Conservation (phyloP, 2,113 vertebrate species). For the Pagrus major region DNA sequence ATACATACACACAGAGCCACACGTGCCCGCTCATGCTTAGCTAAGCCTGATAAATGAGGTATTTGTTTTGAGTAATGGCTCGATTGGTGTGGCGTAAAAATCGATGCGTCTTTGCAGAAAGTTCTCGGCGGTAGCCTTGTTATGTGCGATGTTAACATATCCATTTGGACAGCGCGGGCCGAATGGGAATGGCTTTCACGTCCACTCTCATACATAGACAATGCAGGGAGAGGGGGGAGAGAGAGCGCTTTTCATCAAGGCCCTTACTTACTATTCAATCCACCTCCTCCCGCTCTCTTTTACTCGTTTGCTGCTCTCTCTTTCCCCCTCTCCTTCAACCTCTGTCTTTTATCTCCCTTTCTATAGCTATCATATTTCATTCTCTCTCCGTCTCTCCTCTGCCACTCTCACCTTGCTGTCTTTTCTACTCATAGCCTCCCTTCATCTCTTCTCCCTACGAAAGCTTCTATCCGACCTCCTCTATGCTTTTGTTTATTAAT, state of each 20-base stretch:
- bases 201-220: conserved; percentile 62
- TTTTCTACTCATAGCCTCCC: conserved; percentile 35
- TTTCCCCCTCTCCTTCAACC: conserved; percentile 48
- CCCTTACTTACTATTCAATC: conserved; percentile 72
- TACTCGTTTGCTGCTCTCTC: conserved; percentile 50
- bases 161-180: conserved; percentile 71
- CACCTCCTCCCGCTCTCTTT: conserved; percentile 54
- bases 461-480: conserved; percentile 21
- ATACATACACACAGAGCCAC: conserved; percentile 27
- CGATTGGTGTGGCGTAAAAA: conserved; percentile 79
- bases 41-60: conserved; percentile 81
- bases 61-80: conserved; percentile 86
- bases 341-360: conserved; percentile 69
- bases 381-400: conserved; percentile 31
- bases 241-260: conserved; percentile 77
- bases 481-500: conserved; percentile 43
- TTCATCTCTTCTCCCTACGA: conserved; percentile 30
- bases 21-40: conserved; percentile 65
- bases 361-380: conserved; percentile 67
- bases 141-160: conserved; percentile 79
- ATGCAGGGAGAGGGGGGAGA: conserved; percentile 62
- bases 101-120: conserved; percentile 79
- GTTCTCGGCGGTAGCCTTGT: conserved; percentile 70
- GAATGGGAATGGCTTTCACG: conserved; percentile 71
- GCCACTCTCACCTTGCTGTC: conserved; percentile 32